Percentiles rank a stretch among this genome's conserved stretches.
These are phyloP conservation scores for Yponomeuta plumbellus DNA, from an alignment of 2,888 invertebrate species.

Conservation along the genomic window DNA sequence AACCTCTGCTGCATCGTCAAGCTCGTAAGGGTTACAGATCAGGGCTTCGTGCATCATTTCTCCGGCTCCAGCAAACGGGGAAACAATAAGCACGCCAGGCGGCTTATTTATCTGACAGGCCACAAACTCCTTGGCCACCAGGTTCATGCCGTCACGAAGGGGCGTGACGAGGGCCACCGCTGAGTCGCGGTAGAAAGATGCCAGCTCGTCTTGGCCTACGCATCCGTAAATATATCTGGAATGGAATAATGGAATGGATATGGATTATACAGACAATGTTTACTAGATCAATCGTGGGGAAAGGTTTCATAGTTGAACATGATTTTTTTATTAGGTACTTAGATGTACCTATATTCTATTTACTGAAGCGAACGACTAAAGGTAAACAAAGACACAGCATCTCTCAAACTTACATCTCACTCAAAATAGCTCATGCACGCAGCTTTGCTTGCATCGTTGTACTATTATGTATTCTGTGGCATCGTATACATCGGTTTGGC, in stretches of 20 bases:
- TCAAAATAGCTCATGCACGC: too few species aligned
- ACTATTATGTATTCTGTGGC: too few species aligned
- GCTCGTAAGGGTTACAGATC: slow-evolving; percentile 92
- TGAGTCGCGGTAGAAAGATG: slow-evolving; percentile 90
- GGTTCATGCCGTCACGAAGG: slow-evolving; percentile 92
- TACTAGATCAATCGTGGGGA: not conserved
- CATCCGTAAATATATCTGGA: slow-evolving; percentile 89
- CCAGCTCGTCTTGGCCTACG: slow-evolving; percentile 89
- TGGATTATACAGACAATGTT: too few species aligned
- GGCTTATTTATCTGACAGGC: slow-evolving; percentile 92
- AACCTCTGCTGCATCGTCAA: slow-evolving; percentile 90
- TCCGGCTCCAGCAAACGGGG: slow-evolving; percentile 94
- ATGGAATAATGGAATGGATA: slow-evolving; percentile 13
- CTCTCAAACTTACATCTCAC: too few species aligned
- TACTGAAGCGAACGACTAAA: too few species aligned
- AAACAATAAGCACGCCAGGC: slow-evolving; percentile 91
- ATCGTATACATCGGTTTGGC: too few species aligned
- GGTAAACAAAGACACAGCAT: too few species aligned
- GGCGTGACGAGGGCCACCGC: slow-evolving; percentile 93
- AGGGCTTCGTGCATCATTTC: slow-evolving; percentile 96
- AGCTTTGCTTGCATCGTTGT: too few species aligned
- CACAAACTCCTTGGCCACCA: slow-evolving; percentile 94
- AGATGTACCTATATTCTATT: too few species aligned
- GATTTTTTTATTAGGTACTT: not conserved
- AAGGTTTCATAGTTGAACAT: not conserved